Evolutionary conservation across 2,113 vertebrate genomes (phyloP), one percentile per base, ranked within the genome.

Genomic region (Vanacampus margaritifer): DNA sequence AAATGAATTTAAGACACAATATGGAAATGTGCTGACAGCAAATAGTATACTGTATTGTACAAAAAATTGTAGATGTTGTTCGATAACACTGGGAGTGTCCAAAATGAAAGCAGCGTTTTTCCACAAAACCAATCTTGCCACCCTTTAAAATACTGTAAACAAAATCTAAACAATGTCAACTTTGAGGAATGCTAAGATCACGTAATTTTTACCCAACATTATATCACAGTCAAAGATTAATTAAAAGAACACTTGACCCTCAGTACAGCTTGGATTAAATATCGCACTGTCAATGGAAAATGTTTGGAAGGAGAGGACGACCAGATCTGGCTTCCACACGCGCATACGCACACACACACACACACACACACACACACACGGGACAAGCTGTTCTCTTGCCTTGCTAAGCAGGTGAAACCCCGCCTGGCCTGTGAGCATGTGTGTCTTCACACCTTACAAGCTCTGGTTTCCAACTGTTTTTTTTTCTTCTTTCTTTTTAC

Each of bases 321-420:
- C 19, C 71, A 79, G 78, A 76, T 82, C 86, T 81, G 50, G 23
- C 28, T 3, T 23, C 56, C 36, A 54, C 57, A 50, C 65, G 37
- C 51, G 54, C 60, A 63, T 64, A 67, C 68, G 51, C 69, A 71
- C 54, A 69, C 67, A 67, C 54, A 61, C 66, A 72, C 72, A 58
- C 51, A 71, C 65, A 65, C 71, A 76, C 67, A 68, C 71, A 72
- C 56, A 65, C 59, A 73, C 71, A 76, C 65, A 67, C 17, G 67
- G 88, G 65, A 88, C 87, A 89, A 56, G 65, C 78, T 87, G 87
- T 89, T 84, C 84, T 78, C 59, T 78, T 60, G 54, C 57, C 68
- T 74, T 48, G 70, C 72, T 69, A 72, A 65, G 72, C 57, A 65
- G 32, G 16, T n/a, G 60, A 67, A 71, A 73, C 58, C 71, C 74